phyloP scores from a whole-genome alignment of 64 coral and sea anemone genomes.

The Pocillopora damicornis region DNA sequence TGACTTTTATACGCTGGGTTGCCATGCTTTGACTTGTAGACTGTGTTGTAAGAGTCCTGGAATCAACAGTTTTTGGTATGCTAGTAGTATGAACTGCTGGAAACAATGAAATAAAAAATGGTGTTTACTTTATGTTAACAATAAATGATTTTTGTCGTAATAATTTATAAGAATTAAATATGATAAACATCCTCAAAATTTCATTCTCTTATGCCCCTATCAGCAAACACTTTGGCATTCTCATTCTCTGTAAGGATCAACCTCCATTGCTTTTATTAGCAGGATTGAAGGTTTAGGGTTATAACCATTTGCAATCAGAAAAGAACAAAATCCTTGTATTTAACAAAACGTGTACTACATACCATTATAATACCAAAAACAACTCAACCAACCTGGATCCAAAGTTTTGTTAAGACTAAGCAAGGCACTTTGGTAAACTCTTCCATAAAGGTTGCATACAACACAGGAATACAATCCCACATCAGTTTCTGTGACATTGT shows the following conservation, averaged over 20 bases:
- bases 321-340: too few relatives aligned
- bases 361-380: not conserved
- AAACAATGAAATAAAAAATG: too few relatives aligned
- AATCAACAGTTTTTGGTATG: not conserved
- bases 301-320: too few relatives aligned
- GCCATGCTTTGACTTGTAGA: not conserved
- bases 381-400: not conserved
- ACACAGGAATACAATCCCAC: slow-evolving; percentile 51
- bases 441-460: slow-evolving; percentile 57
- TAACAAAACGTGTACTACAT: not conserved
- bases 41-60: not conserved
- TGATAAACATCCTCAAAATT: too few relatives aligned
- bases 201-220: too few relatives aligned
- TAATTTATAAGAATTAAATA: too few relatives aligned
- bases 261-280: too few relatives aligned
- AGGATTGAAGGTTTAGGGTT: too few relatives aligned
- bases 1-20: not conserved
- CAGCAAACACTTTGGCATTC: too few relatives aligned
- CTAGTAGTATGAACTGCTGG: not conserved
- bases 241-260: too few relatives aligned
- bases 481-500: slow-evolving; percentile 29
- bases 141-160: too few relatives aligned
- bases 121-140: too few relatives aligned
- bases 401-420: not conserved
- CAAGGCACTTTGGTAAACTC: slow-evolving; percentile 20